Percentiles rank a stretch among this genome's conserved stretches.
phyloP scores from a whole-genome alignment of 1,140 invertebrate genomes.

The Acyrthosiphon pisum region DNA sequence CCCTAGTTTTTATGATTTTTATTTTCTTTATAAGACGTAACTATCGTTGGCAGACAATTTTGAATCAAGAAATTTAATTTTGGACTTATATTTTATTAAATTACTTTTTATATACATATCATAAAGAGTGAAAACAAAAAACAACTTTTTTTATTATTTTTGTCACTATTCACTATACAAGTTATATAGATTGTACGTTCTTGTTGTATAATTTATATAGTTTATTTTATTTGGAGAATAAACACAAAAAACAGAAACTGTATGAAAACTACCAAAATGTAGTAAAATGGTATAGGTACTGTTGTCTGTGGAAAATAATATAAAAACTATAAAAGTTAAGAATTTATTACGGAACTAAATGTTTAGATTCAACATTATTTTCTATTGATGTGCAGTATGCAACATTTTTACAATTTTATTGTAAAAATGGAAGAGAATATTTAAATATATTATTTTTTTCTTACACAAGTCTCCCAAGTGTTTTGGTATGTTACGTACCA shows the following conservation, averaged over 20 bases:
- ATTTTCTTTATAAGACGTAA: not conserved
- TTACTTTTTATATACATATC: not conserved
- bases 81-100: not conserved
- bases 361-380: not conserved
- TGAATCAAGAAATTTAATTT: constrained; percentile 6
- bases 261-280: not conserved
- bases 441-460: not conserved
- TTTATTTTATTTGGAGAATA: not conserved
- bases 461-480: not conserved
- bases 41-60: not conserved
- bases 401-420: not conserved
- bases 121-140: not conserved
- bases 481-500: too few relatives aligned
- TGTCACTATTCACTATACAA: not conserved
- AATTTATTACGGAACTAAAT: not conserved
- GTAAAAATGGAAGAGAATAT: not conserved
- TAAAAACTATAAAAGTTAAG: not conserved
- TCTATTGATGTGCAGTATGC: not conserved
- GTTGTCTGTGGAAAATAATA: not conserved
- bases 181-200: not conserved
- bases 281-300: not conserved
- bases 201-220: not conserved
- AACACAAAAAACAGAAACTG: not conserved
- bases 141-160: not conserved
- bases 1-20: not conserved